Evolutionary conservation across 2,888 invertebrate species (phyloP), one percentile per base, ranked within the genome.

Genomic region (Lasioglossum vierecki): DNA sequence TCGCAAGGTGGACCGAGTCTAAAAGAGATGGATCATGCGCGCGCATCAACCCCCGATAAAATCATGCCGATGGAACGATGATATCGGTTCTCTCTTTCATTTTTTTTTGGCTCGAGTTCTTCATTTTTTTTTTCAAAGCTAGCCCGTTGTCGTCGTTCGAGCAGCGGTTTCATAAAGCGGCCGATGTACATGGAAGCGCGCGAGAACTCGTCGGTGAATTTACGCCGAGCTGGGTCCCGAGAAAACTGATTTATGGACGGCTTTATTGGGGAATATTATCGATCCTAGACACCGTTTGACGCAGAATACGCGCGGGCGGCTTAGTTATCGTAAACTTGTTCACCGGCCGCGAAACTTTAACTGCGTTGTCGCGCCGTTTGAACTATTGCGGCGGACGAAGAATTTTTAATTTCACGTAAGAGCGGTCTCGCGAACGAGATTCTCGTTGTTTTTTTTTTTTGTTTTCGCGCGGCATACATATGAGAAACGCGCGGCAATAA

Each of bases 11-110:
- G 46, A 46, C 46, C 68, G 73, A 53, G 81, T 82, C 78, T 88
- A 82, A 88, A 80, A 83, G 87, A 90, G 89, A 89, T 79, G 87
- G 86, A 89, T 89, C 89, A 76, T 79, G 49, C 79, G 76, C 68
- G n/a, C 46, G 15, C 22, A 2, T 11, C 11, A 63, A 44, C 4
- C 26, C 66, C 70, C 73, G 79, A 83, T 83, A 78, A 81, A 79
- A 78, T 80, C 81, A 83, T 82, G 80, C 68, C 76, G 70, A 66
- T 80, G 39, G 74, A 78, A 81, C 78, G 76, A 71, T 57, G 68
- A 74, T 63, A 63, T 74, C 76, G 70, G 57, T 41, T 41, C 53
- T 41, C 39, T 35, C 4, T 39, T 44, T 76, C 46, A 35, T 35
- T 35, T 35, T 15, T 26, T 63, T 44, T 11, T 30, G n/a, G 26